These are phyloP conservation scores for Agapornis canus DNA, from an alignment of 2,797 vertebrate species.

Conservation along the genomic window DNA sequence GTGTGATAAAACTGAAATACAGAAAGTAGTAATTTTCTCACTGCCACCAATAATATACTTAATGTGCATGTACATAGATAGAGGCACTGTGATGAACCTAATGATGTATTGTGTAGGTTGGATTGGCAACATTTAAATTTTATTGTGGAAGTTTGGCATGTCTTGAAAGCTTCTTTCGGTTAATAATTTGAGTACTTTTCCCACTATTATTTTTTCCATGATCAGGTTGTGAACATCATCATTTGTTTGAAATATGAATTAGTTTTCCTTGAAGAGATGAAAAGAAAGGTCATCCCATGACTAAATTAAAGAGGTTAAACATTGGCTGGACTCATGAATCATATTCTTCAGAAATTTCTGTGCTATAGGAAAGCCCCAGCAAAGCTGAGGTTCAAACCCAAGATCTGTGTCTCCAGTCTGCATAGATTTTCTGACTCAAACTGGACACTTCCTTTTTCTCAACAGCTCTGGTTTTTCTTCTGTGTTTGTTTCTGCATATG, in stretches of 20 bases:
- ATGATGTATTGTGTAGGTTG: background rate
- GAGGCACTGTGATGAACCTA: background rate
- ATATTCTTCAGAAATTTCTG: background rate
- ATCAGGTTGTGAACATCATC: background rate
- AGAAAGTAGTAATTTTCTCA: background rate
- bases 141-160: background rate
- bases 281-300: background rate
- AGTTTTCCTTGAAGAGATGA: background rate
- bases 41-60: background rate
- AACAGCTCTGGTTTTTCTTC: background rate
- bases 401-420: background rate
- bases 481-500: background rate
- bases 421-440: background rate
- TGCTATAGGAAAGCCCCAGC: background rate
- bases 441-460: background rate
- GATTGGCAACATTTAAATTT: background rate
- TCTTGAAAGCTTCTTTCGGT: background rate
- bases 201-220: background rate
- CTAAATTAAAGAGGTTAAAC: background rate
- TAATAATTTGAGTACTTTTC: background rate
- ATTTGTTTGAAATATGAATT: background rate
- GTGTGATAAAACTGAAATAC: background rate
- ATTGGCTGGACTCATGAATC: background rate
- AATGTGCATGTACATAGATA: background rate
- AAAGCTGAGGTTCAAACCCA: background rate